Evolutionary conservation across 1,140 invertebrate genomes (phyloP).

Genomic region (Ptiloglossa arizonensis): DNA sequence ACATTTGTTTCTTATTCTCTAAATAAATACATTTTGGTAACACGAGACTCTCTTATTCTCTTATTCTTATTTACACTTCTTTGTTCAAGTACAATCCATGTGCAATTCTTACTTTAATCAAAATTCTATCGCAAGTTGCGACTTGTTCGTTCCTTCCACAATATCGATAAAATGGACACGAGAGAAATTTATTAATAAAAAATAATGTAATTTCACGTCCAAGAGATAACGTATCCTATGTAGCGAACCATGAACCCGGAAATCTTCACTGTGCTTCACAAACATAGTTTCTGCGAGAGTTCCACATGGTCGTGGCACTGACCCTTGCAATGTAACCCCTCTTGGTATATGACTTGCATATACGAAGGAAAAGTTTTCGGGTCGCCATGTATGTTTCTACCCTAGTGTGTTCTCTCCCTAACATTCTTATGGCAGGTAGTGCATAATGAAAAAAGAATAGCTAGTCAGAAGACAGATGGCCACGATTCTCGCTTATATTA

Average conservation of each 20-base stretch:
- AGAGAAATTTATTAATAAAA: neutral
- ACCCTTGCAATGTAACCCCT: constrained; percentile 53
- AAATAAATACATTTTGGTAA: too few species aligned
- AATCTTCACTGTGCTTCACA: constrained; percentile 34
- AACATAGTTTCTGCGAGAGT: constrained; percentile 33
- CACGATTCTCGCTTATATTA: constrained; percentile 21
- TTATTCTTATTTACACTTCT: too few species aligned
- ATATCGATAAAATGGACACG: neutral
- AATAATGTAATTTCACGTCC: neutral
- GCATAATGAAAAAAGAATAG: constrained; percentile 49
- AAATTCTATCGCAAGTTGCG: too few species aligned
- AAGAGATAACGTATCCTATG: neutral
- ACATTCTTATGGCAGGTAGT: constrained; percentile 54
- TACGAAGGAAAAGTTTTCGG: constrained; percentile 59
- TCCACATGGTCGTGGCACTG: constrained; percentile 62
- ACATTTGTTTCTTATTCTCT: too few species aligned
- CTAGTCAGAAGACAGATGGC: constrained; percentile 59
- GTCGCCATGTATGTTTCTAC: constrained; percentile 47
- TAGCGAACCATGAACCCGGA: constrained; percentile 35
- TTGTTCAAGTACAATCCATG: too few species aligned
- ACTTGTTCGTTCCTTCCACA: too few species aligned
- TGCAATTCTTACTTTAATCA: too few species aligned
- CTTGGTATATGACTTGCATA: constrained; percentile 55
- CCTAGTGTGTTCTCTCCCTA: constrained; percentile 36
- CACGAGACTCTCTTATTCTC: too few species aligned